A percentile compares a stretch with the other conserved stretches of the same genome.
These are phyloP conservation scores for Heterotis niloticus DNA, from an alignment of 2,113 vertebrate species.

Conservation along the genomic window DNA sequence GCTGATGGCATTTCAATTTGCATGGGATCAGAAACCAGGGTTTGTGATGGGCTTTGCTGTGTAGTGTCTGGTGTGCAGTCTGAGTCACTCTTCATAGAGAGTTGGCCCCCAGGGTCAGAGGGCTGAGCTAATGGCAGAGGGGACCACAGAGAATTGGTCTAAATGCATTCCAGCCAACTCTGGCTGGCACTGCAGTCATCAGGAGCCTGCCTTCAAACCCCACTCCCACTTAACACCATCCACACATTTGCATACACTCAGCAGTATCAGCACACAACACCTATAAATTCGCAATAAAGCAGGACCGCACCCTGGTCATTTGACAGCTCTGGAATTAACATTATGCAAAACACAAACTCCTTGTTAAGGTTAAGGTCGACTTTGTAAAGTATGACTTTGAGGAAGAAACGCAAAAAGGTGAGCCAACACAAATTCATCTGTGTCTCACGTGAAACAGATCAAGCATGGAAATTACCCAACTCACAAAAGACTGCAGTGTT, in stretches of 20 bases:
- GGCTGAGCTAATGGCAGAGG: not conserved
- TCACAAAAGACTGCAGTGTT: not conserved
- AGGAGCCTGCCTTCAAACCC: not conserved
- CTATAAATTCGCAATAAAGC: constrained; percentile 19
- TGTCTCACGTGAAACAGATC: not conserved
- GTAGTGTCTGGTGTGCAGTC: too few species aligned
- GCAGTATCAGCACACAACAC: not conserved
- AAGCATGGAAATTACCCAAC: not conserved
- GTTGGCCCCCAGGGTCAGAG: not conserved
- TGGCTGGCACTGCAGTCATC: constrained; percentile 3
- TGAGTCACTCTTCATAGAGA: not conserved
- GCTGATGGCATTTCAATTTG: not conserved
- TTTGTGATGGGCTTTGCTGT: too few species aligned
- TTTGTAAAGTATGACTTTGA: not conserved
- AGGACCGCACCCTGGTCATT: not conserved
- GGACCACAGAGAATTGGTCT: not conserved
- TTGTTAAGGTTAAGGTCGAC: not conserved
- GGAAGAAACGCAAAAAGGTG: constrained; percentile 27
- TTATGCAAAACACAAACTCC: constrained; percentile 25
- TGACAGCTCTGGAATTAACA: constrained; percentile 12
- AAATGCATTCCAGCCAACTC: not conserved
- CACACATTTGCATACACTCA: constrained; percentile 1
- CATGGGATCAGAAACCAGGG: too few species aligned
- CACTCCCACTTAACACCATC: constrained; percentile 5
- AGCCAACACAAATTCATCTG: not conserved